Base-by-base conservation (phyloP, 37 sponge, comb jelly and placozoan genomes). In the Amphimedon queenslandica region DNA sequence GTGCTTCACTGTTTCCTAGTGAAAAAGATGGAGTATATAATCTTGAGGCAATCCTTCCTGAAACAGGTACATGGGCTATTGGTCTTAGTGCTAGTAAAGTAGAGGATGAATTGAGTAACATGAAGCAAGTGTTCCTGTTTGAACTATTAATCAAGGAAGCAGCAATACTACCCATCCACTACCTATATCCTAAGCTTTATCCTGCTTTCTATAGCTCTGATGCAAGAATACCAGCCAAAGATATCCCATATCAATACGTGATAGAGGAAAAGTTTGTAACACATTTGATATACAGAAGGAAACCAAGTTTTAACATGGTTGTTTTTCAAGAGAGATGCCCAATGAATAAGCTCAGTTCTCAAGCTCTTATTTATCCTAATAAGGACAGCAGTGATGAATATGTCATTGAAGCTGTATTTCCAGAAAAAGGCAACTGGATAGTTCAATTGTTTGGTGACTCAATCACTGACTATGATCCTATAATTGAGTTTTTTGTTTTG, bases 341-440 rank as follows among this genome's bases (percentile, higher is more conserved):
- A 40, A 43, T 63, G 36, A 39, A 64, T 8, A 18, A 30, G 21
- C 29, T 18, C 20, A 16, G 32, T 25, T 21, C 64, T 35, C 55
- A 65, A 16, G 77, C 36, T 32, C 41, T 76, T 64, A 61, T 76
- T 0, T 36, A 51, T 20, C 42, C 64, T 3, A 1, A 20, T 1
- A 31, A 25, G 16, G 20, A 47, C 25, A 8, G 10, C 13, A 31
- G 33, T 29, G 35, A 39, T 11, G 64, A 47, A 18, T 56, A 65
- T 13, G 16, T 51, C 13, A 27, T 76, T 28, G 63, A 66, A 39
- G 47, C 43, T 20, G 66, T 66, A 1, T 76, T 76, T 65, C 67
- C 77, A 43, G 64, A 64, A 11, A 11, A 32, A 8, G 77, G 77
- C 5, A 30, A 28, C 10, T 76, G 77, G 77, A 25, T 64, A 4